Evolutionary conservation across 1,140 invertebrate genomes (phyloP), one percentile per base, ranked within the genome.

Genomic region (Ostrea edulis): DNA sequence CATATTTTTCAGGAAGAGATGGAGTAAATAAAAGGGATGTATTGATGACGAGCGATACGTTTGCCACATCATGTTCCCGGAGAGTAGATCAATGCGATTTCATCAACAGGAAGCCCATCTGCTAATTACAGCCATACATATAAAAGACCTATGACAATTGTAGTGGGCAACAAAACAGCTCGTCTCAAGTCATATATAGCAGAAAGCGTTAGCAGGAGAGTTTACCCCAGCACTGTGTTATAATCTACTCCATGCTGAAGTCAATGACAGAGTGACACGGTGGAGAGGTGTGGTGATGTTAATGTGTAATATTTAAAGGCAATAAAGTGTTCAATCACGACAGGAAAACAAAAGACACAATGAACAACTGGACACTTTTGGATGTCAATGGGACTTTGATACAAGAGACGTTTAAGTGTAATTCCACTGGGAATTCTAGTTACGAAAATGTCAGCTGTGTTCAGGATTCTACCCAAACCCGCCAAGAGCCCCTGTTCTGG

Each of bases 1-100:
- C 3, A 12, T 77, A 3, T 62, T 77, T 77, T 77, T 29, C 68
- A 77, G 68, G 68, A 77, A 77, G 68, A 29, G 68, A 29, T 77
- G 25, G 2, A 11, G 68, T 29, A 22, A 12, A 29, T 77, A 35
- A 44, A 29, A 11, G 3, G 25, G 68, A 35, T 25, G 35, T 77
- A 25, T 77, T 35, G 22, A 77, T 25, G 11, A 12, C 12, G 68
- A 77, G 68, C 68, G 29, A 77, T 77, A 17, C 29, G 68, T 77
- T 77, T 29, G 25, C 22, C 25, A 35, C 68, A 29, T 12, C 29
- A 14, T 29, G 22, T 77, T 35, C 11, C 9, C 25, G 22, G 68
- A 20, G 17, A 7, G 12, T 62, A 62, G 25, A 77, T 77, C 29
- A 77, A 77, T 22, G 68, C 25, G 11, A 9, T 9, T 25, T 29